Conservation (phyloP, 2,888 invertebrate genomes). For the Gastrophysa polygoni region DNA sequence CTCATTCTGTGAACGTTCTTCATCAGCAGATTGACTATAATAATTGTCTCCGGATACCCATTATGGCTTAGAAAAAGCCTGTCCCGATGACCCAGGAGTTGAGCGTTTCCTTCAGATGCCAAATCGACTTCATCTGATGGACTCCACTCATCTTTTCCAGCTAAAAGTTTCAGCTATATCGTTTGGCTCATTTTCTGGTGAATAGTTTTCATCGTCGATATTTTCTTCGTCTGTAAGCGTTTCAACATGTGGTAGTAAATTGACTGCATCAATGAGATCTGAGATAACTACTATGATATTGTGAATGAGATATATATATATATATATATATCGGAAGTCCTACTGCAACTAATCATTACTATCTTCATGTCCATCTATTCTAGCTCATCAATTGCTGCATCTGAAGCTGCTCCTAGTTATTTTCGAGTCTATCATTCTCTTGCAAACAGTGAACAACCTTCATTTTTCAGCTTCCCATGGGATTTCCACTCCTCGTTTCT, state of each 20-base stretch:
- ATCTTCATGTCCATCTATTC: slow-evolving; percentile 13
- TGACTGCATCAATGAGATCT: slow-evolving; percentile 50
- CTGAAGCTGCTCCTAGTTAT: too few species aligned
- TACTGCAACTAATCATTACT: slow-evolving; percentile 5
- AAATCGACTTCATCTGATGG: slow-evolving; percentile 30
- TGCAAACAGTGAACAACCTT: too few species aligned
- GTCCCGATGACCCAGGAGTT: slow-evolving; percentile 13
- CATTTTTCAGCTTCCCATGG: too few species aligned
- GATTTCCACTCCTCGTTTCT: too few species aligned
- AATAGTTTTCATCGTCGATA: slow-evolving; percentile 25
- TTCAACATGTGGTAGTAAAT: slow-evolving; percentile 32
- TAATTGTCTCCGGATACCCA: slow-evolving; percentile 22
- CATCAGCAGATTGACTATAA: slow-evolving; percentile 21
- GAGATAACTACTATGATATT: slow-evolving; percentile 16
- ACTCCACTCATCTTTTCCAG: slow-evolving; percentile 22
- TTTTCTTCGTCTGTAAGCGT: slow-evolving; percentile 33
- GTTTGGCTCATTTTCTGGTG: slow-evolving; percentile 23
- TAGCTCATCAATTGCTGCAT: too few species aligned
- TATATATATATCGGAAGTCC: not conserved
- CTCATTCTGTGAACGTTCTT: slow-evolving; percentile 22
- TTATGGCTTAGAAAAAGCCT: slow-evolving; percentile 10
- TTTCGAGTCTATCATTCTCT: too few species aligned
- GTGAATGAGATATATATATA: not conserved
- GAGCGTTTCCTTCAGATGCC: slow-evolving; percentile 28
- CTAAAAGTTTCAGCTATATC: slow-evolving; percentile 35